These are phyloP conservation scores for Coelopa frigida DNA, from an alignment of 1,140 invertebrate species.

Conservation along the genomic window DNA sequence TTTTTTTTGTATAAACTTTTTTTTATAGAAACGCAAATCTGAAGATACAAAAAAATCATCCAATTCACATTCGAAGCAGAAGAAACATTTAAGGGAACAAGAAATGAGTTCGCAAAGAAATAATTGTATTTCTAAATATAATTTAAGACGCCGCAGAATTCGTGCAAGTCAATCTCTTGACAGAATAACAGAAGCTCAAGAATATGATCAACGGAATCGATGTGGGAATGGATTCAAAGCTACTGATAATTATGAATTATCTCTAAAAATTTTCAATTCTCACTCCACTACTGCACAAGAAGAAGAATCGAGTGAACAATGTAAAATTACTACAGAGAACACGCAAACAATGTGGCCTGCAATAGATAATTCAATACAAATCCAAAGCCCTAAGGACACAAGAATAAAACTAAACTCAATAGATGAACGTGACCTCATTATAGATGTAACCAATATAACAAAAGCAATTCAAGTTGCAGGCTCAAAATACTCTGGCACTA, in stretches of 20 bases:
- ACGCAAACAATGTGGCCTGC: constrained; percentile 31
- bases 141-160: constrained; percentile 53
- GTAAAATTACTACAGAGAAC: constrained; percentile 33
- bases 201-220: constrained; percentile 48
- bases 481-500: constrained; percentile 44
- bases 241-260: too few relatives aligned
- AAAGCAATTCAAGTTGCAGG: constrained; percentile 43
- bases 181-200: constrained; percentile 71
- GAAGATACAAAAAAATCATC: constrained; percentile 4
- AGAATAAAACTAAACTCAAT: constrained; percentile 34
- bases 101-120: background rate
- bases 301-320: too few relatives aligned
- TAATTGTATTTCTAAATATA: constrained; percentile 3
- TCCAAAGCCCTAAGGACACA: constrained; percentile 22
- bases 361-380: constrained; percentile 14
- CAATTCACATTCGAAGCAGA: constrained; percentile 3
- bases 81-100: background rate
- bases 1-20: constrained; percentile 1
- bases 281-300: constrained; percentile 36
- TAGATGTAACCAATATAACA: constrained; percentile 43
- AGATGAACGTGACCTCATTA: constrained; percentile 44
- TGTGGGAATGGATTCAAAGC: constrained; percentile 33
- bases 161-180: constrained; percentile 74
- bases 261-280: constrained; percentile 31
- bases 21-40: constrained; percentile 5